Evolutionary conservation across 2,797 vertebrate species (phyloP), one percentile per base, ranked within the genome.

Genomic region (Phoebastria nigripes): DNA sequence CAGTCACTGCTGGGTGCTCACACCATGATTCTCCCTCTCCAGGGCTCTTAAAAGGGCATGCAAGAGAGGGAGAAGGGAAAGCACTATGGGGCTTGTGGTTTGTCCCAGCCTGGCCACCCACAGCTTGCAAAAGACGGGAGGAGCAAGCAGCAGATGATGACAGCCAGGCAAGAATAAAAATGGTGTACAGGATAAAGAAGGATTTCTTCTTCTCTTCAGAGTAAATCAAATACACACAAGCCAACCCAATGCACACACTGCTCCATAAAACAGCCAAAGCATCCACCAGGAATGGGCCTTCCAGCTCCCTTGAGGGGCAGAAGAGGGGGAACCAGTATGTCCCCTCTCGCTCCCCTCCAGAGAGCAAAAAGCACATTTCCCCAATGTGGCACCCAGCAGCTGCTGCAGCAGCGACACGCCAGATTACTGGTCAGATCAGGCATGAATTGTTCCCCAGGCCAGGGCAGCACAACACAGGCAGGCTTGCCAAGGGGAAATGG

Each of bases 381-480:
- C n/a, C 18, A 11, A 26, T 2, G 29, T 2, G 21, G 19, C 16
- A 51, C 24, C 29, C 70, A 77, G 58, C 15, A 79, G 70, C 61
- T 70, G 55, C 55, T 56, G 71, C 66, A 51, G 62, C 72, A 87
- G 41, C 0, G 2, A 44, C 42, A 73, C 3, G 2, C 31, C 18
- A 5, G 37, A 28, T 28, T 58, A 35, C 9, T 2, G 16, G 21
- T 41, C 31, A 19, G 29, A 39, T 6, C 29, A 44, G 33, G 47
- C 42, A 87, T 6, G 14, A 69, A 52, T 15, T 44, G n/a, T 8
- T n/a, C 19, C 5, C 14, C 3, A 1, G 39, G 19, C 28, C 46
- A 42, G 46, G 21, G 31, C 6, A 4, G 16, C 76, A 76, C 52
- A 33, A 1, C 26, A 46, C 0, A 0, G 24, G 7, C 15, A 41